Conservation (phyloP, 2,113 vertebrate genomes). For the Nycticorax nycticorax region DNA sequence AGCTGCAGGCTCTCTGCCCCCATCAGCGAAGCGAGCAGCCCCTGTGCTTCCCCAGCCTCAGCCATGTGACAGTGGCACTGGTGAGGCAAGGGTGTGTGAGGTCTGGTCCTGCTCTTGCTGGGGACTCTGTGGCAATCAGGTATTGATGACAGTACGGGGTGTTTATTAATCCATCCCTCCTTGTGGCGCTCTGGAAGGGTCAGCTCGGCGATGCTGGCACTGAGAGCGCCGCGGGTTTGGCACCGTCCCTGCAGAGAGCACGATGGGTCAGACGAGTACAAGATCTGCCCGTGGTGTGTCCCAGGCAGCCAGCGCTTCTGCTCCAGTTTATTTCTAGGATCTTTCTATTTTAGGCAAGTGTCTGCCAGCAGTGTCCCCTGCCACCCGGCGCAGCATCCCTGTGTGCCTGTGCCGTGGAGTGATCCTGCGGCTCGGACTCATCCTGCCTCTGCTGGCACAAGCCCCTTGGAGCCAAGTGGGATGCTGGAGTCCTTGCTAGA, state of each 20-base stretch:
- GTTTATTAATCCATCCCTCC: background rate
- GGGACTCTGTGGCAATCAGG: accelerated
- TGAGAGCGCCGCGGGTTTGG: background rate
- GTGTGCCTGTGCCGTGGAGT: background rate
- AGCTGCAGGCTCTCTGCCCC: background rate
- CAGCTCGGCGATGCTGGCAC: accelerated
- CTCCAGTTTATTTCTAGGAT: background rate
- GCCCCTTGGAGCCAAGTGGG: background rate
- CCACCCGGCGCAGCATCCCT: background rate
- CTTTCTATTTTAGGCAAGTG: background rate
- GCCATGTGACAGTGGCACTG: accelerated
- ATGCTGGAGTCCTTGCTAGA: background rate
- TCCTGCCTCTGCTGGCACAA: background rate
- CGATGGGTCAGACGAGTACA: background rate
- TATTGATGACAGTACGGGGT: background rate
- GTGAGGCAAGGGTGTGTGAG: background rate
- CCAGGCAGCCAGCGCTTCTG: background rate
- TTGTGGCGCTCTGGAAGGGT: background rate
- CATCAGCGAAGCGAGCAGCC: accelerated
- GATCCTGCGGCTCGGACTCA: background rate
- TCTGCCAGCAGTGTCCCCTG: background rate
- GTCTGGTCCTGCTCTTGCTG: background rate
- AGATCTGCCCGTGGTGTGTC: background rate
- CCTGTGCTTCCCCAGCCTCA: accelerated
- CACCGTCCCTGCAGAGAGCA: accelerated